Percentiles rank a stretch among this genome's conserved stretches.
Evolutionary conservation across 2,888 invertebrate genomes (phyloP).

Genomic region (Polyommatus icarus): DNA sequence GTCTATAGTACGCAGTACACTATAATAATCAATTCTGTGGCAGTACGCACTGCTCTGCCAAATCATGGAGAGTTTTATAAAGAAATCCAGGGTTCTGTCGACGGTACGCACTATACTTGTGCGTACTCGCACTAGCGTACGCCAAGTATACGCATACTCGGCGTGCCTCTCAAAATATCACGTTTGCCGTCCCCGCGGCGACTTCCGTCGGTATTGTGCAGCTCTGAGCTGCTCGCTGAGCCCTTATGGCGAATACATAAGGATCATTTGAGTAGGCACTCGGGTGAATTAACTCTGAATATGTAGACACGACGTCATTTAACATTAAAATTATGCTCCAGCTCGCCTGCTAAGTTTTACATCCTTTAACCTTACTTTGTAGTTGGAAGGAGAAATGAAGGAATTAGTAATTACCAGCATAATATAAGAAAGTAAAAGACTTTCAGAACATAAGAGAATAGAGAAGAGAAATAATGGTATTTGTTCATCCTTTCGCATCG

Average conservation of each 20-base stretch:
- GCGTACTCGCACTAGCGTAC: slow-evolving; percentile 40
- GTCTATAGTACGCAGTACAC: neutral
- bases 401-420: neutral
- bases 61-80: neutral
- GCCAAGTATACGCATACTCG: slow-evolving; percentile 54
- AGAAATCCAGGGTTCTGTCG: neutral
- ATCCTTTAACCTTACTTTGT: neutral
- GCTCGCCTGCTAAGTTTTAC: slow-evolving; percentile 9
- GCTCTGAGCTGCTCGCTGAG: neutral
- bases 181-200: slow-evolving; percentile 55
- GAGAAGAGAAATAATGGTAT: too few species aligned
- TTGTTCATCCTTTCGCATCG: too few species aligned
- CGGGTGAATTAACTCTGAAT: neutral
- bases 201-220: slow-evolving; percentile 70
- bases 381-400: neutral
- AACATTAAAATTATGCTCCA: slow-evolving; percentile 13
- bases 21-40: too few species aligned
- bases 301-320: slow-evolving; percentile 12
- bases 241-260: neutral
- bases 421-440: neutral
- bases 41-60: neutral
- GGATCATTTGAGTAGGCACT: neutral
- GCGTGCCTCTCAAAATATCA: slow-evolving; percentile 74
- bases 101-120: neutral
- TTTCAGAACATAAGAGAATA: too few species aligned